Conservation (phyloP, 2,797 vertebrate genomes). For the Karalla daura region DNA sequence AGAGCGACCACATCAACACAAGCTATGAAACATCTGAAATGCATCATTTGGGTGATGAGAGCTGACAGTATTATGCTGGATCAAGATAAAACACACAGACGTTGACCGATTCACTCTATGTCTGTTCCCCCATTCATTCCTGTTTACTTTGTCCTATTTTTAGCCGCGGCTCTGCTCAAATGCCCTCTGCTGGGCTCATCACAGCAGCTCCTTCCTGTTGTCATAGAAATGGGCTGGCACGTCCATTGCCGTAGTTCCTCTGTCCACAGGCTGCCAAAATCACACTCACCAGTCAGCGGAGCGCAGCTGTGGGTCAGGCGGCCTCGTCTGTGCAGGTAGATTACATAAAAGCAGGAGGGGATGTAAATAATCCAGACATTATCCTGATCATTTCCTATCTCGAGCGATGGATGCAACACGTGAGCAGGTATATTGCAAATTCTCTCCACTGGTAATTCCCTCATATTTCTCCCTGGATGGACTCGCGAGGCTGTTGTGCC, state of each 20-base stretch:
- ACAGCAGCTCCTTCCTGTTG: slow-evolving; percentile 66
- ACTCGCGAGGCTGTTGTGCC: background rate
- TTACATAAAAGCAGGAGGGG: background rate
- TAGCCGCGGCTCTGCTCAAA: slow-evolving; percentile 45
- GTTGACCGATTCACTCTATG: background rate
- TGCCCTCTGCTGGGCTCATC: slow-evolving; percentile 63
- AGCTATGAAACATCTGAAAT: background rate
- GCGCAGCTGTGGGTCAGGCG: slow-evolving; percentile 5
- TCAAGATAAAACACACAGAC: background rate
- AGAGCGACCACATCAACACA: background rate
- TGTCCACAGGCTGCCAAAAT: slow-evolving; percentile 13
- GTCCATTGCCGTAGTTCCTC: slow-evolving; percentile 53
- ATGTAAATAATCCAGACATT: background rate
- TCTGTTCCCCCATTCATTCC: slow-evolving; percentile 14
- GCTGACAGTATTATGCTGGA: background rate
- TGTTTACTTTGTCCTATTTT: slow-evolving; percentile 70
- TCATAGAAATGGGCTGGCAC: slow-evolving; percentile 69
- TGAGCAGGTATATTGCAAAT: background rate
- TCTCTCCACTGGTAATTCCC: too few relatives aligned
- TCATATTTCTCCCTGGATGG: background rate
- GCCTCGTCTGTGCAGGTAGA: background rate
- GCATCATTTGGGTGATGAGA: background rate
- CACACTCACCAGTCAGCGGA: slow-evolving; percentile 8
- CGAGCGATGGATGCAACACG: background rate
- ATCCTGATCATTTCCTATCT: background rate